Evolutionary conservation across 2,797 vertebrate species (phyloP).

Genomic region (Pteropus rufus): DNA sequence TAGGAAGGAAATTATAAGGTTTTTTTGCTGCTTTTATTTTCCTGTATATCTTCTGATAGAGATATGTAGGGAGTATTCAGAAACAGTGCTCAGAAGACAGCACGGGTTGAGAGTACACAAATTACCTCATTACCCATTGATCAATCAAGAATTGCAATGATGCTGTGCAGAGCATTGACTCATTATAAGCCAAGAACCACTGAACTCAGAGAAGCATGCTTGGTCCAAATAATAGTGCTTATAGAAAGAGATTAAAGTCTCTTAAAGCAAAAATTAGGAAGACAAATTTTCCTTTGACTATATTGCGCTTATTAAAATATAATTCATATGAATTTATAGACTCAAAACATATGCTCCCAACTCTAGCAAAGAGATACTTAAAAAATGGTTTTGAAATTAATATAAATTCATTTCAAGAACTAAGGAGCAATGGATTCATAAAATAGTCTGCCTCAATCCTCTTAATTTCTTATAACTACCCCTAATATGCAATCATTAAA

Average conservation of each 20-base stretch:
- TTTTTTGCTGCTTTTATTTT: not conserved
- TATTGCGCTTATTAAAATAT: constrained; percentile 27
- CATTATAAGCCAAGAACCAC: not conserved
- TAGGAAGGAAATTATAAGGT: not conserved
- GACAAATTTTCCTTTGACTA: constrained; percentile 4
- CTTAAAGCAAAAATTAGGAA: not conserved
- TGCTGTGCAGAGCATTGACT: not conserved
- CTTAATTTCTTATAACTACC: constrained; percentile 7
- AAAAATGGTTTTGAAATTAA: constrained; percentile 30
- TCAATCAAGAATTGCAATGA: not conserved
- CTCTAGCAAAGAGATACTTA: not conserved
- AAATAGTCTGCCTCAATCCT: not conserved
- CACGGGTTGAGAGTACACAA: not conserved
- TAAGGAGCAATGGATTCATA: not conserved
- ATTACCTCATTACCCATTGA: not conserved
- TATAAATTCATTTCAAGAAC: not conserved
- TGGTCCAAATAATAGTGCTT: not conserved
- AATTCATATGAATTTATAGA: not conserved
- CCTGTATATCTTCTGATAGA: not conserved
- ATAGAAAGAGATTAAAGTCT: not conserved
- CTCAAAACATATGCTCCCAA: not conserved
- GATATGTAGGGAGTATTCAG: not conserved
- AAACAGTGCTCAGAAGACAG: not conserved
- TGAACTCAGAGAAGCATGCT: not conserved
- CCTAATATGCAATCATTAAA: not conserved